These are phyloP conservation scores for Psilanteris sp. DNA, from an alignment of 1,140 invertebrate genomes.

Conservation along the genomic window DNA sequence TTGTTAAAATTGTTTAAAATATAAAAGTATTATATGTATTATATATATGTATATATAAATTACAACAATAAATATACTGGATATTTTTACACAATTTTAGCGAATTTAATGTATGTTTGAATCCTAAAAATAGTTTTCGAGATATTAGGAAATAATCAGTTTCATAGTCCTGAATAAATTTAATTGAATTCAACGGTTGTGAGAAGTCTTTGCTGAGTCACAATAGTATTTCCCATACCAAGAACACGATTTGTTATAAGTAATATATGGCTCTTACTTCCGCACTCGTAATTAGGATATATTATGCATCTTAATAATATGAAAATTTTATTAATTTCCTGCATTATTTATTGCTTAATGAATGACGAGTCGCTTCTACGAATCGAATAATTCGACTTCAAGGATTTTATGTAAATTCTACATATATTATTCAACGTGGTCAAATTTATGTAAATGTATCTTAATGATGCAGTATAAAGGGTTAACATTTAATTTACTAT, in stretches of 20 bases:
- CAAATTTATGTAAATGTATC: too few relatives aligned
- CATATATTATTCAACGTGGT: conserved; percentile 9
- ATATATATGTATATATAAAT: too few relatives aligned
- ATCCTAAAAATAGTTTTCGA: too few relatives aligned
- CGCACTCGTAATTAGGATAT: conserved; percentile 46
- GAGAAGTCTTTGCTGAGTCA: conserved; percentile 18
- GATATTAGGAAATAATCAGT: too few relatives aligned
- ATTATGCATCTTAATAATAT: conserved; percentile 33
- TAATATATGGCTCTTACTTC: conserved; percentile 47
- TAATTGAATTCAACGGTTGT: too few relatives aligned
- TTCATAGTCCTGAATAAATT: too few relatives aligned
- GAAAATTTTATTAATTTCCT: conserved; percentile 40
- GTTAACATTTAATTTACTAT: too few relatives aligned
- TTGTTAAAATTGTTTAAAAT: not conserved
- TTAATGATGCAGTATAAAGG: too few relatives aligned
- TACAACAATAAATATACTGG: too few relatives aligned
- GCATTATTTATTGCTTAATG: conserved; percentile 34
- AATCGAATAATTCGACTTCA: conserved; percentile 29
- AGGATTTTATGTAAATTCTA: conserved; percentile 43
- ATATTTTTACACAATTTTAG: too few relatives aligned
- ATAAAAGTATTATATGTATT: too few relatives aligned
- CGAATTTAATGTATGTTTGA: too few relatives aligned
- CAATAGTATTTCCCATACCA: conserved; percentile 42
- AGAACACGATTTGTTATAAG: conserved; percentile 26
- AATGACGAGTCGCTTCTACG: conserved; percentile 42